Evolutionary conservation across 2,888 invertebrate genomes (phyloP).

Genomic region (Notodonta ziczac): DNA sequence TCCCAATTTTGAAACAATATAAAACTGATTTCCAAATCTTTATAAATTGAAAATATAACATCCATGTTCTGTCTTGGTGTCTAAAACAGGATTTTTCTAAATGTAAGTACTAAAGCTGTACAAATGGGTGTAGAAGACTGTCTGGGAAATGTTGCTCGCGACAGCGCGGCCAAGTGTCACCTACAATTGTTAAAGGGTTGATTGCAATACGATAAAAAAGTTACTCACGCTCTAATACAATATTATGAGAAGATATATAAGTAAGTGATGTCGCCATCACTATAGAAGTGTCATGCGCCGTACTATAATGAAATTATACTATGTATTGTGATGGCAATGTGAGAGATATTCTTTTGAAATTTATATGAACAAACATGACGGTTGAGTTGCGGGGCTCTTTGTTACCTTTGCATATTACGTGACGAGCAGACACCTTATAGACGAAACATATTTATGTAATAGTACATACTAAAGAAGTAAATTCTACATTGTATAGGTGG

Average conservation of each 20-base stretch:
- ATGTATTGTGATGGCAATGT: slow-evolving; percentile 34
- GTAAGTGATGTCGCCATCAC: slow-evolving; percentile 17
- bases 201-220: slow-evolving; percentile 9
- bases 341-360: slow-evolving; percentile 39
- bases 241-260: slow-evolving; percentile 19
- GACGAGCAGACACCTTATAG: slow-evolving; percentile 13
- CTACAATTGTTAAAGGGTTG: not conserved
- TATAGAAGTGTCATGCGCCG: slow-evolving; percentile 21
- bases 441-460: slow-evolving; percentile 26
- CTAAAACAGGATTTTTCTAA: too few species aligned
- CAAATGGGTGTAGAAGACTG: not conserved
- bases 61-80: too few species aligned
- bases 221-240: slow-evolving; percentile 23
- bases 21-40: too few species aligned
- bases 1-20: too few species aligned
- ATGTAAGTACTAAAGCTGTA: too few species aligned
- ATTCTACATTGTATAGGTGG: slow-evolving; percentile 6
- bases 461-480: slow-evolving; percentile 9
- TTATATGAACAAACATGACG: slow-evolving; percentile 34
- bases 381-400: slow-evolving; percentile 28
- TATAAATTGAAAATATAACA: too few species aligned
- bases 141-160: not conserved
- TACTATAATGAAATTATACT: slow-evolving; percentile 33
- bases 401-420: slow-evolving; percentile 35
- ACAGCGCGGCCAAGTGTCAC: not conserved